Percentiles rank a stretch among this genome's conserved stretches.
phyloP scores from a whole-genome alignment of 2,113 vertebrate genomes.

The Thalassarche chlororhynchos region DNA sequence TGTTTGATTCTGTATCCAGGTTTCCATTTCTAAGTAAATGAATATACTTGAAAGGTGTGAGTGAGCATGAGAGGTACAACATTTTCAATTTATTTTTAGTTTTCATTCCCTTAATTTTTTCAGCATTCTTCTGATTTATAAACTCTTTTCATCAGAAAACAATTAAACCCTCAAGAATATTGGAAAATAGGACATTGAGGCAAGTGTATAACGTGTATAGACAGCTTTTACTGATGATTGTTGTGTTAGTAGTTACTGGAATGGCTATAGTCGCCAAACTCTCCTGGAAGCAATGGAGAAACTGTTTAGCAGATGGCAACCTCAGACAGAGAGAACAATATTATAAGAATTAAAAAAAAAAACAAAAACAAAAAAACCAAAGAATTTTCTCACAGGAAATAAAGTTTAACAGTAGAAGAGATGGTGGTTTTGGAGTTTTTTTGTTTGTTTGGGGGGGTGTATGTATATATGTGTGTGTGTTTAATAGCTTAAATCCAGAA shows the following conservation, averaged over 20 bases:
- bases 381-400: not conserved
- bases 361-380: not conserved
- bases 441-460: not conserved
- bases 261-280: not conserved
- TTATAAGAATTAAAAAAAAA: not conserved
- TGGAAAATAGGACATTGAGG: not conserved
- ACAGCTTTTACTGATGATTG: not conserved
- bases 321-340: not conserved
- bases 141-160: not conserved
- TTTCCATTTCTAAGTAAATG: not conserved
- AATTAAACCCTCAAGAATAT: not conserved
- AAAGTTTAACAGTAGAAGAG: not conserved
- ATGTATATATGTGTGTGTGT: not conserved
- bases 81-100: not conserved
- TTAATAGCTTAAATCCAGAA: not conserved
- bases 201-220: not conserved
- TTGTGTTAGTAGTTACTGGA: not conserved
- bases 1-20: not conserved
- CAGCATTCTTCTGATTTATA: not conserved
- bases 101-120: not conserved
- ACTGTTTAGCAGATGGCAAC: not conserved
- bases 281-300: not conserved
- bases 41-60: not conserved
- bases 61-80: not conserved
- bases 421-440: not conserved